Conservation (phyloP, 2,113 vertebrate species). For the Dicaeum eximium region DNA sequence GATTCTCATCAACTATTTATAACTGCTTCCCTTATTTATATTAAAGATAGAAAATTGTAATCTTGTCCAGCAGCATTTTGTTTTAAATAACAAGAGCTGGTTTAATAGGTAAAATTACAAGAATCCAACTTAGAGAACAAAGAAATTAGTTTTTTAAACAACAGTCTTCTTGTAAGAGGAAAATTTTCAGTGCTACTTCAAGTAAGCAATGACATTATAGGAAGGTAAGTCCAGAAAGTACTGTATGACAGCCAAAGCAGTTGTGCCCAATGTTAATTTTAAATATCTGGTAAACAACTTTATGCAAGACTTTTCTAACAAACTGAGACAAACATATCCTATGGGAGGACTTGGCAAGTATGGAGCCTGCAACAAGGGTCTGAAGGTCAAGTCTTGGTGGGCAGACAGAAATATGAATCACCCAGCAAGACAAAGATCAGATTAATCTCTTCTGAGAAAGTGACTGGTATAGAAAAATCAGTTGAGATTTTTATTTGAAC, state of each 20-base stretch:
- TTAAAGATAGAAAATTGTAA: slow-evolving; percentile 13
- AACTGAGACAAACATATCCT: background rate
- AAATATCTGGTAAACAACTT: background rate
- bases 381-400: background rate
- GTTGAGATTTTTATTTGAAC: background rate
- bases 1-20: slow-evolving; percentile 50
- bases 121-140: background rate
- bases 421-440: background rate
- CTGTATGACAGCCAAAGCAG: background rate
- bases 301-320: background rate
- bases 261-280: background rate
- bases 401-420: background rate
- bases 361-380: background rate
- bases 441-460: background rate
- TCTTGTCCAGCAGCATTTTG: background rate
- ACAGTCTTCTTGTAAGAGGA: background rate
- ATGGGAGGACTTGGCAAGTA: background rate
- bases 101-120: background rate
- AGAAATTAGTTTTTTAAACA: background rate
- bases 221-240: background rate
- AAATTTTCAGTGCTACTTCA: background rate
- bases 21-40: slow-evolving; percentile 34
- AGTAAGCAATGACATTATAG: background rate
- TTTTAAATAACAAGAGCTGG: background rate
- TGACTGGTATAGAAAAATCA: background rate